Conservation (phyloP, 2,888 invertebrate genomes). For the Idaea aversata region DNA sequence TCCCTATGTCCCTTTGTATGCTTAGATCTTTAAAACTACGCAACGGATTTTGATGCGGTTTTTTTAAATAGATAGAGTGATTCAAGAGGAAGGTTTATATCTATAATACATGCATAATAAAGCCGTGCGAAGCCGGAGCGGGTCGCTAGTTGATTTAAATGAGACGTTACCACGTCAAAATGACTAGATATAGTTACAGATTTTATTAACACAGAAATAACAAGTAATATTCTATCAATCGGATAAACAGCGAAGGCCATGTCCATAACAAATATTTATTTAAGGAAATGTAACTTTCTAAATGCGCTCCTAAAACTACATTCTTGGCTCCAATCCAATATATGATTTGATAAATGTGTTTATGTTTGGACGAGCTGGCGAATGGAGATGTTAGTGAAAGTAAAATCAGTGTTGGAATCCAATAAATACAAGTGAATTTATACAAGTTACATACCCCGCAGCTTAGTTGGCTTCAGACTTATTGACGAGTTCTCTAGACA, state of each 20-base stretch:
- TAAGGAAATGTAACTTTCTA: not conserved
- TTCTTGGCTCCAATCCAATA: not conserved
- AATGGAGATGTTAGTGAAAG: not conserved
- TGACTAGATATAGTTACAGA: no score
- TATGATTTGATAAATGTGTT: conserved; percentile 1
- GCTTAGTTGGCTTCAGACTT: no score
- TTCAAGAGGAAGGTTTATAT: no score
- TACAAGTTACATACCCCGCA: not conserved
- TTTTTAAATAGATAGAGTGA: no score
- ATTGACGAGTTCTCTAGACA: no score
- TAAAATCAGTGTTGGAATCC: not conserved
- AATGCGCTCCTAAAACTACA: not conserved
- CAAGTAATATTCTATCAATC: not conserved
- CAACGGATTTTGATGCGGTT: no score
- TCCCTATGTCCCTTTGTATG: no score
- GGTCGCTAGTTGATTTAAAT: no score
- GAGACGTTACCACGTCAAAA: no score
- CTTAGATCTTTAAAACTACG: no score
- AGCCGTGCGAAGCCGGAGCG: no score
- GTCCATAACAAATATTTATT: not conserved
- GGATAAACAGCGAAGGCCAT: not conserved
- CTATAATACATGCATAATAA: no score
- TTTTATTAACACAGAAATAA: not conserved
- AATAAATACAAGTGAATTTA: not conserved
- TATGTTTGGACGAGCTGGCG: not conserved